These are phyloP conservation scores for Morone saxatilis DNA, from an alignment of 2,113 vertebrate species.

Conservation along the genomic window DNA sequence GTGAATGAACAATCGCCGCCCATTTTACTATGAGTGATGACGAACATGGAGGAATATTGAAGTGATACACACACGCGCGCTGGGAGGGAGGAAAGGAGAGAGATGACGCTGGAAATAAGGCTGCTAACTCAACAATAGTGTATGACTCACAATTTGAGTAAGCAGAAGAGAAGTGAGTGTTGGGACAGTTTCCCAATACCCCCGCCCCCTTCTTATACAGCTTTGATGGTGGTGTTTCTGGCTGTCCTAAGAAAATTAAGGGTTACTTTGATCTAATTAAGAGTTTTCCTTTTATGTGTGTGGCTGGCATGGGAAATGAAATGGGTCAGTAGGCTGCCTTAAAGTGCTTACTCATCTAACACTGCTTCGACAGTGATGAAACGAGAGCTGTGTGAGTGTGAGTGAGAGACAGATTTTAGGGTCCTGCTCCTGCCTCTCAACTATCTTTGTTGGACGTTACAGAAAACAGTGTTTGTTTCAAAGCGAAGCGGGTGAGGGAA, in stretches of 20 bases:
- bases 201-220: not conserved
- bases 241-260: not conserved
- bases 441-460: not conserved
- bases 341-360: slow-evolving; percentile 62
- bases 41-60: slow-evolving; percentile 55
- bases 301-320: slow-evolving; percentile 53
- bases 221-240: not conserved
- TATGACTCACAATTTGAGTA: slow-evolving; percentile 53
- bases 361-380: slow-evolving; percentile 15
- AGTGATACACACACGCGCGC: slow-evolving; percentile 54
- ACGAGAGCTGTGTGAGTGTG: slow-evolving; percentile 26
- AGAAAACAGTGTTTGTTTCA: slow-evolving; percentile 31
- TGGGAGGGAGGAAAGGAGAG: not conserved
- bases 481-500: slow-evolving; percentile 29
- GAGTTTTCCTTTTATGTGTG: slow-evolving; percentile 1
- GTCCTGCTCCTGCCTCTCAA: not conserved
- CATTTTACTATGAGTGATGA: slow-evolving; percentile 74
- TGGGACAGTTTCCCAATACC: not conserved
- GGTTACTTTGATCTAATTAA: slow-evolving; percentile 33
- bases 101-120: slow-evolving; percentile 7
- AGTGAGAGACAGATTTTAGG: not conserved
- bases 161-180: slow-evolving; percentile 22
- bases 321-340: slow-evolving; percentile 62
- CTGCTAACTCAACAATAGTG: slow-evolving; percentile 24
- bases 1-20: slow-evolving; percentile 78